These are phyloP conservation scores for Caenorhabditis sp. DNA, from an alignment of 2,888 invertebrate genomes.

Conservation along the genomic window DNA sequence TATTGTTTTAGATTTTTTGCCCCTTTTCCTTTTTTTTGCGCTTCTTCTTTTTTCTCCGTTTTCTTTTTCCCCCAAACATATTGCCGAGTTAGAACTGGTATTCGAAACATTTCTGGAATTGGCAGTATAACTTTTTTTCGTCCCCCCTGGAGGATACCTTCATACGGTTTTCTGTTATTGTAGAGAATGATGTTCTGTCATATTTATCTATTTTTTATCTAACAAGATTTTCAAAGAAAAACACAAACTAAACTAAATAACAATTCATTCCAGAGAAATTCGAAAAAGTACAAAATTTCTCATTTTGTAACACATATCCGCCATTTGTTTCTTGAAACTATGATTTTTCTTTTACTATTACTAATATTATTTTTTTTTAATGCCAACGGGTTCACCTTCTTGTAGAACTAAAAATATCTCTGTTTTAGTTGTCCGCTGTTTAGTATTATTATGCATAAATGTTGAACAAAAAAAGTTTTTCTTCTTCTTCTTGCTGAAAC, in stretches of 20 bases:
- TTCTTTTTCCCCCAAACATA: background rate
- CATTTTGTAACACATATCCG: background rate
- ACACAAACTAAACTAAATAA: no score
- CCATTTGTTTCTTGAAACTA: background rate
- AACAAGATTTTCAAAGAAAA: background rate
- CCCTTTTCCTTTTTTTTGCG: background rate
- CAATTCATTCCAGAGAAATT: background rate
- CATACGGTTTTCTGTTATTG: constrained; percentile 3
- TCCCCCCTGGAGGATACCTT: background rate
- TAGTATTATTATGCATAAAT: background rate
- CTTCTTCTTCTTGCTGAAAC: background rate
- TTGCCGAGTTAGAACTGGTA: constrained; percentile 5
- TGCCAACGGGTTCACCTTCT: background rate
- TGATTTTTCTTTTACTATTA: no score
- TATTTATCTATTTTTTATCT: background rate
- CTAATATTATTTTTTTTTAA: background rate
- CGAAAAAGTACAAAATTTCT: background rate
- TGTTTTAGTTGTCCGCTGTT: background rate
- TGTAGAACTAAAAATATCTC: background rate
- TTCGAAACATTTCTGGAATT: background rate
- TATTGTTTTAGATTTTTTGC: background rate
- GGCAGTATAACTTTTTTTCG: background rate
- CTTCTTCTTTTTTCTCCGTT: background rate
- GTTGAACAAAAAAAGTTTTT: background rate
- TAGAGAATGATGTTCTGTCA: background rate